These are phyloP conservation scores for Campaea margaritaria DNA, from an alignment of 2,888 invertebrate genomes.

Conservation along the genomic window DNA sequence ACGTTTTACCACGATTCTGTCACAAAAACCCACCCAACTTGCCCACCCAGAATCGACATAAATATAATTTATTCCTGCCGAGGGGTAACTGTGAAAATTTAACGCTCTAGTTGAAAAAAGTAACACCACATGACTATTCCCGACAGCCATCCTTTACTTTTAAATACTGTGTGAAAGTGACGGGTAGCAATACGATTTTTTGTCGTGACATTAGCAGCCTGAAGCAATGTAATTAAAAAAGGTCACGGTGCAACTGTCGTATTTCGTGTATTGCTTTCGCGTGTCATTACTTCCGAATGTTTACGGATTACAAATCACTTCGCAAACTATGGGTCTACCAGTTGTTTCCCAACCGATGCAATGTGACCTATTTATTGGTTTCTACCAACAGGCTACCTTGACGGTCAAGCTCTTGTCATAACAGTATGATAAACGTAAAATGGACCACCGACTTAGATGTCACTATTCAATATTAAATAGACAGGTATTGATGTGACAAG, in stretches of 20 bases:
- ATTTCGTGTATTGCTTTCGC: conserved; percentile 59
- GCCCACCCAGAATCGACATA: conserved; percentile 82
- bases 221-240: conserved; percentile 71
- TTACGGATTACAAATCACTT: too few relatives aligned
- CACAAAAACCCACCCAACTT: conserved; percentile 57
- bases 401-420: conserved; percentile 9
- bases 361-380: not conserved
- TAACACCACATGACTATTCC: conserved; percentile 71
- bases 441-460: conserved; percentile 32
- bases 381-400: conserved; percentile 9
- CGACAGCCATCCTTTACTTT: conserved; percentile 60
- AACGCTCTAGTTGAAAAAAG: conserved; percentile 74
- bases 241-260: conserved; percentile 75
- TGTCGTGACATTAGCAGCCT: conserved; percentile 53
- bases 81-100: conserved; percentile 81
- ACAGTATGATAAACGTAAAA: conserved; percentile 30
- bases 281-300: conserved; percentile 22
- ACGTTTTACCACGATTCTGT: conserved; percentile 69
- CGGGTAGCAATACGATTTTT: conserved; percentile 49
- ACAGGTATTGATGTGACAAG: conserved; percentile 35
- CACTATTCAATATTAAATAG: conserved; percentile 34
- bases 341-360: not conserved
- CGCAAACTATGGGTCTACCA: not conserved
- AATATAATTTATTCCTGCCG: conserved; percentile 78
- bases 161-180: conserved; percentile 53